Evolutionary conservation across 2,797 vertebrate species (phyloP).

Genomic region (Coregonus ussuriensis): DNA sequence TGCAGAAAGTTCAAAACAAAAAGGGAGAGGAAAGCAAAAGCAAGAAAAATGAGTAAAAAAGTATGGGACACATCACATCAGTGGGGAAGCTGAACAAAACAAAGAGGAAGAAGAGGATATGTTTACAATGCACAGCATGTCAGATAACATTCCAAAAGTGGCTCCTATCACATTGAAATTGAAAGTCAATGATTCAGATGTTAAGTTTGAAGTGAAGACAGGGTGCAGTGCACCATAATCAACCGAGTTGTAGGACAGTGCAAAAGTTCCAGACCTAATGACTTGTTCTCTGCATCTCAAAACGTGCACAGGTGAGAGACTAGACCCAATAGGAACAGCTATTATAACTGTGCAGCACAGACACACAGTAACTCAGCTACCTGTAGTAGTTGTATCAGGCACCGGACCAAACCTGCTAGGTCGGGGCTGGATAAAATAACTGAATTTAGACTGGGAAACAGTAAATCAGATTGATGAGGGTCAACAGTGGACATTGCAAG

Average conservation of each 20-base stretch:
- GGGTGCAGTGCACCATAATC: slow-evolving; percentile 1
- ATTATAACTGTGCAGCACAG: background rate
- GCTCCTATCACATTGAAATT: slow-evolving; percentile 2
- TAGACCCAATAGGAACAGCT: background rate
- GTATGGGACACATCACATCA: background rate
- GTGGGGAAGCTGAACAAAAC: background rate
- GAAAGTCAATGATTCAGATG: background rate
- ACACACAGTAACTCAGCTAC: background rate
- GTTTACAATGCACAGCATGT: background rate
- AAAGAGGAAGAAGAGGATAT: slow-evolving; percentile 9
- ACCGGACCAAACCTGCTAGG: slow-evolving; percentile 6
- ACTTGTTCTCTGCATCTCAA: background rate
- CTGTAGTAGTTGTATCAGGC: slow-evolving; percentile 1
- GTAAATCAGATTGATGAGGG: background rate
- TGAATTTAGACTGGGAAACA: background rate
- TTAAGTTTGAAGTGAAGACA: background rate
- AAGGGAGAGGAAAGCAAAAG: background rate
- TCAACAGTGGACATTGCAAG: background rate
- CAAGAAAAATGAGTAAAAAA: background rate
- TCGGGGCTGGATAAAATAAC: background rate
- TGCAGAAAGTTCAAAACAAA: background rate
- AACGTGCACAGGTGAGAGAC: background rate
- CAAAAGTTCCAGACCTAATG: background rate
- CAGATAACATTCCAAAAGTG: background rate
- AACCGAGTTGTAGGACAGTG: background rate